Percentiles rank a stretch among this genome's conserved stretches.
phyloP scores from a whole-genome alignment of 1,140 invertebrate species.

The Leptoteleia sp. region DNA sequence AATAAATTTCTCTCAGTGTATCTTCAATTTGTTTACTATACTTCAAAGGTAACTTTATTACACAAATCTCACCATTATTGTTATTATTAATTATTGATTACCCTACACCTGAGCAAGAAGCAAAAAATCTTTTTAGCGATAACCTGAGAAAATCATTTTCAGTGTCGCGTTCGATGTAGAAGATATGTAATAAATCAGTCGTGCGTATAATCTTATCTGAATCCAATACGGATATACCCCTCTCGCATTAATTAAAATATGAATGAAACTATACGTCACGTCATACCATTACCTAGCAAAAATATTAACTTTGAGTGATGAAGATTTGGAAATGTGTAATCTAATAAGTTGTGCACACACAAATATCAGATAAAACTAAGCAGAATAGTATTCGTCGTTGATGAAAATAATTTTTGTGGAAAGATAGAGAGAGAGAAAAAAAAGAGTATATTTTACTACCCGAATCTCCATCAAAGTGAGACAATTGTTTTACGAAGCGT shows the following conservation, averaged over 20 bases:
- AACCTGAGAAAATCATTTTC: too few relatives aligned
- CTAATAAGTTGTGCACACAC: too few relatives aligned
- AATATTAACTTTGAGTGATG: neutral
- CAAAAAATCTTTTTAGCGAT: too few relatives aligned
- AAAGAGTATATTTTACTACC: too few relatives aligned
- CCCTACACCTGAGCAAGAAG: too few relatives aligned
- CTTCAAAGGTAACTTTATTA: too few relatives aligned
- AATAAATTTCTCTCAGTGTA: too few relatives aligned
- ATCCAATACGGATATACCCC: neutral
- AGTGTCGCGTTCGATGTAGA: neutral
- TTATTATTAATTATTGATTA: too few relatives aligned
- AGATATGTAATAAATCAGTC: constrained; percentile 14
- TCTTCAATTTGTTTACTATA: too few relatives aligned
- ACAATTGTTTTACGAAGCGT: constrained; percentile 6
- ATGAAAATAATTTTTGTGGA: neutral
- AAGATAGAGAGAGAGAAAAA: too few relatives aligned
- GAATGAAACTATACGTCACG: constrained; percentile 26
- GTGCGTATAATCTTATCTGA: constrained; percentile 25
- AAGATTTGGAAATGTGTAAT: neutral
- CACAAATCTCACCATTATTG: too few relatives aligned
- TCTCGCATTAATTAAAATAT: constrained; percentile 11
- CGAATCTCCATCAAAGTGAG: constrained; percentile 1
- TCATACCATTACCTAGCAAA: neutral
- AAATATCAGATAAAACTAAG: neutral
- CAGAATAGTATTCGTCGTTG: neutral